Evolutionary conservation across 2,797 vertebrate genomes (phyloP).

Genomic region (Fistularia tabacaria): DNA sequence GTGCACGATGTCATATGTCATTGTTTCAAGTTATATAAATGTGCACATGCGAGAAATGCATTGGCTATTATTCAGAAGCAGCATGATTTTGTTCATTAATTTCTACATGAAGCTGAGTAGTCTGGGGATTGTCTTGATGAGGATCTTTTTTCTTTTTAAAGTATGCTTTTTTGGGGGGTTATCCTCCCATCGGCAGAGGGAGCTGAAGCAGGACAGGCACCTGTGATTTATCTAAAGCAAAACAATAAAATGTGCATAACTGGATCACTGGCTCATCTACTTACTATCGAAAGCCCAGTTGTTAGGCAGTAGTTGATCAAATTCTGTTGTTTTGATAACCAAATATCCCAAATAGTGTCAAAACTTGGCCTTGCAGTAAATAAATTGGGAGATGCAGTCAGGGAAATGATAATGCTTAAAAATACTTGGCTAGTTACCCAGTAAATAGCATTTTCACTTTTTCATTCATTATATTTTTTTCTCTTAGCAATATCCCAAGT

Average conservation of each 20-base stretch:
- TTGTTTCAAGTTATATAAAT: constrained; percentile 60
- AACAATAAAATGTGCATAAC: constrained; percentile 53
- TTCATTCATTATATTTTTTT: neutral
- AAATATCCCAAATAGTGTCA: constrained; percentile 1
- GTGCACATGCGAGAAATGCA: constrained; percentile 74
- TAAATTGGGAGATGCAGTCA: neutral
- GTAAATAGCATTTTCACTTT: neutral
- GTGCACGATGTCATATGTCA: constrained; percentile 43
- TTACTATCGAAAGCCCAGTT: constrained; percentile 42
- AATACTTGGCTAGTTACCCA: neutral
- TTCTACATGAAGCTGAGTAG: constrained; percentile 58
- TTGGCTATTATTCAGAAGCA: constrained; percentile 75
- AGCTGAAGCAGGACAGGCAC: constrained; percentile 75
- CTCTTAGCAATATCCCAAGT: no score
- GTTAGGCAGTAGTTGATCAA: constrained; percentile 21
- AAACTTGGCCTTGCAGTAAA: constrained; percentile 27
- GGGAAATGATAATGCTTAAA: no score
- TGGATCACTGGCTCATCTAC: constrained; percentile 62
- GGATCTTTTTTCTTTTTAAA: constrained; percentile 19
- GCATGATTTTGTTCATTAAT: constrained; percentile 70
- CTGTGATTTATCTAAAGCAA: constrained; percentile 75
- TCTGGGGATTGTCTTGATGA: constrained; percentile 71
- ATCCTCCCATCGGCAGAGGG: constrained; percentile 67
- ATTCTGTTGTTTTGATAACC: constrained; percentile 13
- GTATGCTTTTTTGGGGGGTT: constrained; percentile 43